These are phyloP conservation scores for Protophormia terraenovae DNA, from an alignment of 2,888 invertebrate species.

Conservation along the genomic window DNA sequence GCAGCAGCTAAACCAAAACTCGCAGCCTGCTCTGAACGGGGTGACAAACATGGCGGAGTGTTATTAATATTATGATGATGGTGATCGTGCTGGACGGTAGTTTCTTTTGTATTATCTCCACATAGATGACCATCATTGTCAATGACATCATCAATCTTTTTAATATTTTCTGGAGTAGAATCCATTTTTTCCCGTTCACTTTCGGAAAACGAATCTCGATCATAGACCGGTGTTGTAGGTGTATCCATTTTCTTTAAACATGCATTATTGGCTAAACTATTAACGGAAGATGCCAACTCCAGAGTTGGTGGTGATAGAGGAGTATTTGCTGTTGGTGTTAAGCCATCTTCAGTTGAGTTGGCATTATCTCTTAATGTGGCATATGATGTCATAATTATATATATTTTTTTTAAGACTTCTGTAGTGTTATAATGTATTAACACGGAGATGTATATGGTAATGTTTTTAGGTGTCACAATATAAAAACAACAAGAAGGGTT, in stretches of 20 bases:
- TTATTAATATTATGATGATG: constrained; percentile 53
- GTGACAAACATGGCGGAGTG: constrained; percentile 57
- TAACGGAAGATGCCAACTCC: constrained; percentile 39
- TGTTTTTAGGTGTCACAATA: constrained; percentile 39
- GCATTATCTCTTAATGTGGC: constrained; percentile 65
- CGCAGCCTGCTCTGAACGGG: constrained; percentile 44
- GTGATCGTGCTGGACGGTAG: constrained; percentile 57
- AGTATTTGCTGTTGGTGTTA: constrained; percentile 44
- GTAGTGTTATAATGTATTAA: neutral
- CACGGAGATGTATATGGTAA: neutral
- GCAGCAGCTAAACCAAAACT: constrained; percentile 74
- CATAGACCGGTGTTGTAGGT: constrained; percentile 59
- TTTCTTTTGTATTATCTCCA: constrained; percentile 16
- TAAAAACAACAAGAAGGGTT: constrained; percentile 14
- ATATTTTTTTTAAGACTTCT: neutral
- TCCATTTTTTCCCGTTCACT: constrained; percentile 79
- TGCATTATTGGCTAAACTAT: constrained; percentile 39
- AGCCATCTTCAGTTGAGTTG: constrained; percentile 58
- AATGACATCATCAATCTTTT: constrained; percentile 81
- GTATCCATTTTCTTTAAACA: constrained; percentile 47
- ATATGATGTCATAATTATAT: constrained; percentile 70
- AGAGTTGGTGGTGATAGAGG: constrained; percentile 41
- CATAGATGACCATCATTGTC: constrained; percentile 60
- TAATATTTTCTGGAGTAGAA: constrained; percentile 80
- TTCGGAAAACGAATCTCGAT: constrained; percentile 74